Base-by-base conservation (phyloP, 2,888 invertebrate genomes). In the Doris montereyensis region DNA sequence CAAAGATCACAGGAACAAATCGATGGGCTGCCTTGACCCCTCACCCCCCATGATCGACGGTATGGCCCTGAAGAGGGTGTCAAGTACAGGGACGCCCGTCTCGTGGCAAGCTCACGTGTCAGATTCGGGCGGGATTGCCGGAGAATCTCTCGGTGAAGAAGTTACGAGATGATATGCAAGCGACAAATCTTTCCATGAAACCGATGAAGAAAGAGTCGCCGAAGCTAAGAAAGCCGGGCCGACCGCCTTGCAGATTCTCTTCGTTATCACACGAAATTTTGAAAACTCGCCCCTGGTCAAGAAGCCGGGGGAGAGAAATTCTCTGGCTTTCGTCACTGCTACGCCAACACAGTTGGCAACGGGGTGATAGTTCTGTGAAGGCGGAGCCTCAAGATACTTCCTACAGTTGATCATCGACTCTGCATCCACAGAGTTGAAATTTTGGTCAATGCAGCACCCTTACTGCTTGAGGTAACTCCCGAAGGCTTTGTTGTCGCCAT, bases 271-370 rank as follows among this genome's bases (percentile, higher is more conserved):
- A 81, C 26, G 70, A 68, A 5, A 41, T 41, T 10, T 68, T 26
- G 77, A 81, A 74, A 82, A 82, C 60, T 82, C 82, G 8, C 82
- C 82, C 21, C 73, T 81, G 65, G 77, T 81, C 30, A 82, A 81
- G 35, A 68, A 74, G 21, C 82, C 79, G 21, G 70, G 81, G 5
- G 82, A 82, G 71, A 76, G 81, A 26, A 80, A 82, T 79, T 81
- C 62, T 81, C 82, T 0, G 82, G 82, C 0, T 82, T 82, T 60
- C 78, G 82, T 2, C 80, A 82, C 52, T 82, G 81, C 28, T 82
- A 82, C n/a, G 79, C 79, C 71, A 79, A 79, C 76, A 79, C 76
- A 2, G 76, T 79, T 17, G 35, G 30, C 52, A 80, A 77, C 26
- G 30, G 71, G 74, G 57, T 70, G 35, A 10, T 26, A 24, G 75